Base-by-base conservation (phyloP, 1,140 invertebrate genomes). In the Drosophila arizonae region DNA sequence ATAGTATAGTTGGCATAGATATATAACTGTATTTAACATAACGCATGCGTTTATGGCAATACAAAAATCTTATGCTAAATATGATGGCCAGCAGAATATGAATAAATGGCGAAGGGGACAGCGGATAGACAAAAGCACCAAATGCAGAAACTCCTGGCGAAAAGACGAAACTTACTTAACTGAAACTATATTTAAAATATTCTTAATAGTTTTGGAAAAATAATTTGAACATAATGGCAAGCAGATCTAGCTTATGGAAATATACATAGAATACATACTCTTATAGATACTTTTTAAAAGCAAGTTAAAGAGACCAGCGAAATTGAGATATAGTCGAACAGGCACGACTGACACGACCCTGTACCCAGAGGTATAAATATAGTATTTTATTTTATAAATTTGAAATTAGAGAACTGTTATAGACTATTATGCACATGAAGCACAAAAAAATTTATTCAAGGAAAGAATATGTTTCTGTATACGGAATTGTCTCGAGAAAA, bases 41-140 rank as follows among this genome's bases (percentile, higher is more conserved):
- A 62, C 48, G 73, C 77, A 84, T 84, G 84, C 82, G 62, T 41
- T 71, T 15, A 63, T 63, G 61, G 56, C 67, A 80, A 61, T 17
- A 56, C 8, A 58, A 41, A 58, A 36, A 67, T 54, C 68, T 86
- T 87, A 86, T 11, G 10, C 15, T 24, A 15, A 54, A 17, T 55
- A 17, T 65, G 76, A 71, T 68, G 77, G 54, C 39, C 55, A 48
- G 67, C 58, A 62, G 52, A 50, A 51, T 43, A 76, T 79, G 52
- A 61, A 10, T 57, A 62, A 56, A 62, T 62, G 73, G 60, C 76
- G 51, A 52, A 67, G 56, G 45, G 70, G 73, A 71, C 70, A 79
- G 77, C 62, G 50, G 39, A 85, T 77, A 85, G 81, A 86, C 74
- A 88, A 65, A 76, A 87, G 77, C 84, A 81, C 77, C 77, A 79